Conservation (phyloP, 1,140 invertebrate genomes). For the Bombyx mandarina region DNA sequence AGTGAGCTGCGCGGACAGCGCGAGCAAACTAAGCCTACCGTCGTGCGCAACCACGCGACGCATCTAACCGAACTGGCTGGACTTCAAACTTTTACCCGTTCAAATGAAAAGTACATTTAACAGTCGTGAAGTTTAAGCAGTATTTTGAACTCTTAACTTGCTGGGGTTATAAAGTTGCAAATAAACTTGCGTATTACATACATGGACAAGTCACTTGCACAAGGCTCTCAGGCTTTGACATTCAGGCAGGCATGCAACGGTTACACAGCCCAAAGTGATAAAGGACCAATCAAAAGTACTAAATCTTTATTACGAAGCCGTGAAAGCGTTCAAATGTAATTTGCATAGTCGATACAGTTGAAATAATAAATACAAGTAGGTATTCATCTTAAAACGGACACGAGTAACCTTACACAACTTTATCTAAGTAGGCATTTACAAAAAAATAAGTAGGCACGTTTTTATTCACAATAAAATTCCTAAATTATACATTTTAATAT, state of each 20-base stretch:
- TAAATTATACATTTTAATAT: too few relatives aligned
- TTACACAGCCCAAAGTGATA: constrained; percentile 18
- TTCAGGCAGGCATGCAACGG: constrained; percentile 39
- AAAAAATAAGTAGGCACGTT: too few relatives aligned
- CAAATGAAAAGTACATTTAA: constrained; percentile 29
- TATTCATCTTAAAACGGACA: too few relatives aligned
- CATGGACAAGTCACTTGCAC: constrained; percentile 51
- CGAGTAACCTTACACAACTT: too few relatives aligned
- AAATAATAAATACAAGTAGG: too few relatives aligned
- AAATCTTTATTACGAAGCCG: too few relatives aligned
- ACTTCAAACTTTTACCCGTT: constrained; percentile 63
- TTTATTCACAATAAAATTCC: constrained; percentile 7
- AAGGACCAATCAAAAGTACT: background rate
- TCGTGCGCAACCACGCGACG: constrained; percentile 49
- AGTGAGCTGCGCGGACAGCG: constrained; percentile 62
- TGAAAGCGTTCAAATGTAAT: too few relatives aligned
- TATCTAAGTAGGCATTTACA: too few relatives aligned
- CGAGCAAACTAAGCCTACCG: constrained; percentile 57
- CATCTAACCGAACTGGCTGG: constrained; percentile 47
- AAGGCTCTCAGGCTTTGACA: constrained; percentile 51
- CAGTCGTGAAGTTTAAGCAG: constrained; percentile 3
- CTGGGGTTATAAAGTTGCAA: constrained; percentile 48
- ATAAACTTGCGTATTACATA: constrained; percentile 50
- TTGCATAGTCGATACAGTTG: too few relatives aligned
- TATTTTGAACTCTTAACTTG: constrained; percentile 21